Base-by-base conservation (phyloP, 2,888 invertebrate genomes). In the Philereme transversata region DNA sequence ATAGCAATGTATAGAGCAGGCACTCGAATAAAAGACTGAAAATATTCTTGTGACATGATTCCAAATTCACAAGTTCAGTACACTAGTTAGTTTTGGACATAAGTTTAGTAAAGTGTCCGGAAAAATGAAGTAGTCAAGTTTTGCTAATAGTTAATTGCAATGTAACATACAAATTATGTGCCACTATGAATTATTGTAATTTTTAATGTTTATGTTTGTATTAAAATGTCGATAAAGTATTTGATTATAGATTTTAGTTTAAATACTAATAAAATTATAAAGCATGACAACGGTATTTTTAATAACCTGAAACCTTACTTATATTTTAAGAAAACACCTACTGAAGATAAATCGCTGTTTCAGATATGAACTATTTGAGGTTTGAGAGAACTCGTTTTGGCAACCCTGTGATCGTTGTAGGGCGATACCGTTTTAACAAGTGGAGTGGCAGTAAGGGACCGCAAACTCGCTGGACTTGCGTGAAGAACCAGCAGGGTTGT, bases 361-460 rank as follows among this genome's bases (percentile, higher is more conserved):
- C 56, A 68, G 66, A 35, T 35, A 44, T 22, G 34, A 51, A 52
- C 46, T 44, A 48, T n/a, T 6, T 67, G 46, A 57, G 60, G 33
- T 82, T 80, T 55, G 79, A 78, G 51, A 75, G 47, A 33, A 81
- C 88, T 4, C 81, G 87, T 5, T 85, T 58, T 51, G 90, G 89
- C 0, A 88, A 87, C 57, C 90, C 89, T 3, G 87, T 89, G 38
- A 79, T 90, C 45, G 76, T 82, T 5, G 64, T 78, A 4, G 84
- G 84, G 2, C 69, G 62, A 7, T 82, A 84, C 60, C 74, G 84
- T n/a, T 88, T 77, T 71, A 82, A 86, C 68, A 75, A 73, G 45
- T 82, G 82, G 83, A 83, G 78, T 34, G 79, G 82, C 48, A 82
- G 83, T 67, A 80, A 71, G 50, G 83, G 82, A 0, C 76, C 76